phyloP scores from a whole-genome alignment of 2,888 invertebrate genomes.

The Cheilosia soror region DNA sequence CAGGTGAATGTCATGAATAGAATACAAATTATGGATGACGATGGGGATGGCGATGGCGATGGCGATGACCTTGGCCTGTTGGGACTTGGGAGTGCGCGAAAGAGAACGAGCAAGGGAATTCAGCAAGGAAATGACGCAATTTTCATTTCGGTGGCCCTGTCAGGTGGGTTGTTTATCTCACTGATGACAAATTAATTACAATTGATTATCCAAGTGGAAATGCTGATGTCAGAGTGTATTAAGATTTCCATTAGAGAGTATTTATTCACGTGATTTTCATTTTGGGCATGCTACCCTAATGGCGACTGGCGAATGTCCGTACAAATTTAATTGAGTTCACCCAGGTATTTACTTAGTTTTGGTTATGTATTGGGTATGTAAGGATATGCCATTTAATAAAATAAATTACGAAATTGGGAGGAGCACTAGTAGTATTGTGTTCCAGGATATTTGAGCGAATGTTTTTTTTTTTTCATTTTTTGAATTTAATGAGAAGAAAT shows the following conservation, averaged over 20 bases:
- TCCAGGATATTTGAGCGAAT: too few relatives aligned
- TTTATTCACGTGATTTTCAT: slow-evolving; percentile 1
- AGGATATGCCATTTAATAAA: too few relatives aligned
- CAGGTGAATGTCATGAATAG: slow-evolving; percentile 70
- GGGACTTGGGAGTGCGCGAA: background rate
- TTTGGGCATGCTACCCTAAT: background rate
- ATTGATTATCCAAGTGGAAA: slow-evolving; percentile 66
- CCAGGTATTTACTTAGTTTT: too few relatives aligned
- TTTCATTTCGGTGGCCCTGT: slow-evolving; percentile 27
- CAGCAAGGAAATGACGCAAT: slow-evolving; percentile 40
- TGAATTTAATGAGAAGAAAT: too few relatives aligned
- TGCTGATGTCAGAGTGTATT: slow-evolving; percentile 42
- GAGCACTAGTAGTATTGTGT: too few relatives aligned
- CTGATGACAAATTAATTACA: slow-evolving; percentile 73
- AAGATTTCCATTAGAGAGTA: slow-evolving; percentile 35
- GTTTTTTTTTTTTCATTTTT: too few relatives aligned
- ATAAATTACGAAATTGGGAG: too few relatives aligned
- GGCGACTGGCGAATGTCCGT: background rate
- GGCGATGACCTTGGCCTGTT: slow-evolving; percentile 57
- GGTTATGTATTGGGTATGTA: too few relatives aligned
- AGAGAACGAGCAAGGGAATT: background rate
- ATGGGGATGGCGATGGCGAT: slow-evolving; percentile 61
- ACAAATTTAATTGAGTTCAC: slow-evolving; percentile 2
- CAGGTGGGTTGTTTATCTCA: slow-evolving; percentile 61
- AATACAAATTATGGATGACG: slow-evolving; percentile 72